Conservation (phyloP, 2,113 vertebrate genomes). For the Peromyscus maniculatus region DNA sequence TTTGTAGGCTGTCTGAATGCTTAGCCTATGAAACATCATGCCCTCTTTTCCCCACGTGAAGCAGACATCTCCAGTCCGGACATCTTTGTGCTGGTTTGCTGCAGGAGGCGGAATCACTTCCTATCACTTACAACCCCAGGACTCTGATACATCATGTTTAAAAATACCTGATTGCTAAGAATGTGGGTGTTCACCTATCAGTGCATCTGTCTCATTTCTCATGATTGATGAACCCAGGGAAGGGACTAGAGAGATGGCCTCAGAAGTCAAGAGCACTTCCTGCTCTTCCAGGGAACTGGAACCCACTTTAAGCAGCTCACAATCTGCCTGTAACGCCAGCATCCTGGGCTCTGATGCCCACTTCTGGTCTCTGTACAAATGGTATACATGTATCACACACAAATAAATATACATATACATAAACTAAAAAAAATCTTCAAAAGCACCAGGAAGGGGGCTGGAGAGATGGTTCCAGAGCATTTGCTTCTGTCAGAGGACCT, state of each 20-base stretch:
- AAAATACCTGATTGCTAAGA: not conserved
- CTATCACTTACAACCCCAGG: not conserved
- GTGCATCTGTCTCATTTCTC: not conserved
- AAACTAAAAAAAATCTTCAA: not conserved
- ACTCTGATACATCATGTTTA: not conserved
- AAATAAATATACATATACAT: not conserved
- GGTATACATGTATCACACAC: not conserved
- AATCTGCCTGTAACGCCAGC: not conserved
- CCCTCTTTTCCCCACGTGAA: not conserved
- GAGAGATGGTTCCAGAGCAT: not conserved
- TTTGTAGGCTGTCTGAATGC: not conserved
- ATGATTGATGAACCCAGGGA: conserved; percentile 19
- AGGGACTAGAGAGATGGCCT: not conserved
- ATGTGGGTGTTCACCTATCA: conserved; percentile 14
- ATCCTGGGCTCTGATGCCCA: not conserved
- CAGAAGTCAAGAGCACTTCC: too few relatives aligned
- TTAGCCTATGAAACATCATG: not conserved
- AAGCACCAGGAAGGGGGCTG: not conserved
- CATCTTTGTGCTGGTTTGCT: not conserved
- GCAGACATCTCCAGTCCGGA: not conserved
- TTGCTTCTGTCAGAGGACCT: not conserved
- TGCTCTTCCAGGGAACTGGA: not conserved
- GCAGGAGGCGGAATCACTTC: not conserved
- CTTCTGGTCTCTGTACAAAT: not conserved
- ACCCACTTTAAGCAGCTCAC: not conserved